Percentiles rank a stretch among this genome's conserved stretches.
Conservation (phyloP, 2,113 vertebrate species). For the Ctenomys sociabilis region DNA sequence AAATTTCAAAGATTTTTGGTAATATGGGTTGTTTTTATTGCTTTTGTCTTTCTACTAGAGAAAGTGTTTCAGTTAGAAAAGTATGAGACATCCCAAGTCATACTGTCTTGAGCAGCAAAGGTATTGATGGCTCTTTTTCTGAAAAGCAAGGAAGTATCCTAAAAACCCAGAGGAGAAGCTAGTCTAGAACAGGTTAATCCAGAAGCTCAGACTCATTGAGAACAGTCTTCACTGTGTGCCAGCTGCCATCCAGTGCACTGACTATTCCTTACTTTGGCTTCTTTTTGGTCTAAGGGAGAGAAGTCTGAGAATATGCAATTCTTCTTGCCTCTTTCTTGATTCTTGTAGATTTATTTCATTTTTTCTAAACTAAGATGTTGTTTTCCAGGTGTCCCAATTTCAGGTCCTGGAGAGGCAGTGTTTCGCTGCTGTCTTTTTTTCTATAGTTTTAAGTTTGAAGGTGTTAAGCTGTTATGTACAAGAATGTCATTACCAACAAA, state of each 20-base stretch:
- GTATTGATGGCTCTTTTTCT: slow-evolving; percentile 19
- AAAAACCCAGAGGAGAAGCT: background rate
- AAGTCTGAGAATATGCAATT: background rate
- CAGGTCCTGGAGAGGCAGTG: background rate
- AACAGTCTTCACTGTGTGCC: background rate
- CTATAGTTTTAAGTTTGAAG: slow-evolving; percentile 16
- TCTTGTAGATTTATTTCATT: background rate
- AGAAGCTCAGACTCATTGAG: background rate
- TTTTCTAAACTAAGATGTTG: background rate
- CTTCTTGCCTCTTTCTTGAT: background rate
- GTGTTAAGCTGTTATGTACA: background rate
- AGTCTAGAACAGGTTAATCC: background rate
- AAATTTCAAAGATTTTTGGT: background rate
- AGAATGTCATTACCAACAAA: background rate
- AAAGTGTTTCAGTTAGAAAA: slow-evolving; percentile 30
- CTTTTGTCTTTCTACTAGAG: background rate
- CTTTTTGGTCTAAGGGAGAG: slow-evolving; percentile 31
- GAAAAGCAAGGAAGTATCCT: background rate
- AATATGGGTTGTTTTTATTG: background rate
- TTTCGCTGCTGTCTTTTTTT: background rate
- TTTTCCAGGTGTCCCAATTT: background rate
- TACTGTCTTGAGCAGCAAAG: background rate
- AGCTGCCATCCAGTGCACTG: background rate
- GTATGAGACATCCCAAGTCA: background rate
- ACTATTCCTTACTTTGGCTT: background rate